Evolutionary conservation across 2,113 vertebrate species (phyloP), one percentile per base, ranked within the genome.

Genomic region (Brienomyrus brachyistius): DNA sequence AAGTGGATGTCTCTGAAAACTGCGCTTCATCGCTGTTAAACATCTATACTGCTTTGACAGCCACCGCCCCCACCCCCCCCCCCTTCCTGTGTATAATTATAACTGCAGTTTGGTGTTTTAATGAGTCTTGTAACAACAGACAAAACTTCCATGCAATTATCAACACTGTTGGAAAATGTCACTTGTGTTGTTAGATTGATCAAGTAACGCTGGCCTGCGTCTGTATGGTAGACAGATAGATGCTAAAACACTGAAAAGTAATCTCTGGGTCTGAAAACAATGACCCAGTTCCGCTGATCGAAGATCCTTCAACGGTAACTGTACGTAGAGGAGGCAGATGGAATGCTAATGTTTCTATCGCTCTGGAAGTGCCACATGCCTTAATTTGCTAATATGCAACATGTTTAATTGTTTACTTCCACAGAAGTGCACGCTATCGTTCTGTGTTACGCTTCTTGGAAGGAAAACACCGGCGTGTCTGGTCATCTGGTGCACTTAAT

Each of bases 381-480:
- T n/a, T 84, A 21, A 10, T 84, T 84, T n/a, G 23, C 45, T 48
- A 21, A 45, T 45, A 48, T 47, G 21, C 23, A 47, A 13, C 82
- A n/a, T 84, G 35, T 84, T 84, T 84, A 84, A 84, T 84, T 84
- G 43, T 45, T 82, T 82, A 45, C 43, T 84, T 80, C 74, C 74
- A 40, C 74, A 43, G 74, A n/a, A 43, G 74, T 80, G 74, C 35
- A 19, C 15, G 35, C 31, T 19, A 8, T 80, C 35, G 74, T 40
- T 80, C 74, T 80, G 31, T 86, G 83, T 50, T 87, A 40, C 11
- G 5, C n/a, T 54, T 31, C 27, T 87, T 35, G 86, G 74, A 52
- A 86, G 50, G 27, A 86, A 86, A 86, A 86, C 10, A 54, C 48
- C n/a, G 13, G 5, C 50, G 6, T 27, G 13, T 35, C 31, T 87